Evolutionary conservation across 2,113 vertebrate genomes (phyloP), one percentile per base, ranked within the genome.

Genomic region (Lampris megalopsis): DNA sequence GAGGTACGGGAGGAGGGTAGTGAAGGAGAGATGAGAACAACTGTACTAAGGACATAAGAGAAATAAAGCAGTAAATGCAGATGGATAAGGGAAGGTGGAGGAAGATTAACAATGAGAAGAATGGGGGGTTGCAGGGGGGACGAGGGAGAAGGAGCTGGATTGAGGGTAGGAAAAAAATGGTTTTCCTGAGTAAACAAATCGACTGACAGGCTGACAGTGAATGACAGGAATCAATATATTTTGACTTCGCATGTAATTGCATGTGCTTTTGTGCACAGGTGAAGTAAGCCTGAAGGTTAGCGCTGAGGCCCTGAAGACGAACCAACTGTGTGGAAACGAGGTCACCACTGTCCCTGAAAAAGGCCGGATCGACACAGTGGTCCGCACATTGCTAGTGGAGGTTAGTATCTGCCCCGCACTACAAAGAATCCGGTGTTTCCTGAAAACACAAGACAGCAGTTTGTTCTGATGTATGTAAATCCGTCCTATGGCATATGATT

Each of bases 351-450:
- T 94, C 38, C 95, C 95, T 0, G 72, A 91, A 10, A 78, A 36
- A 0, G 94, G 95, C 59, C 89, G 47, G 2, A 88, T 92, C 9
- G 95, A 96, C 84, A 94, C 87, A 0, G 94, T 96, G 75, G 67
- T 94, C 65, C 92, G 84, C 69, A 87, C 87, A 4, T 84, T 97
- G 42, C 80, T 94, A 77, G 95, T 97, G 66, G 88, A 96, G 94
- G 95, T 96, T 72, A 91, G 94, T 75, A n/a, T 36, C 53, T 24
- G 9, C n/a, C 50, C 5, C 36, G 11, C 5, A 54, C 8, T 1
- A 38, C 9, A 38, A 60, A 36, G 4, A 45, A 5, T 7, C 4
- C 43, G 7, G 7, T 2, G 43, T 3, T 45, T 7, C 7, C 4
- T 45, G 4, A 7, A 4, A 45, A 45, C 4, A 45, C 43, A 45